Base-by-base conservation (phyloP, 2,888 invertebrate genomes). In the Temnothorax unifasciatus region DNA sequence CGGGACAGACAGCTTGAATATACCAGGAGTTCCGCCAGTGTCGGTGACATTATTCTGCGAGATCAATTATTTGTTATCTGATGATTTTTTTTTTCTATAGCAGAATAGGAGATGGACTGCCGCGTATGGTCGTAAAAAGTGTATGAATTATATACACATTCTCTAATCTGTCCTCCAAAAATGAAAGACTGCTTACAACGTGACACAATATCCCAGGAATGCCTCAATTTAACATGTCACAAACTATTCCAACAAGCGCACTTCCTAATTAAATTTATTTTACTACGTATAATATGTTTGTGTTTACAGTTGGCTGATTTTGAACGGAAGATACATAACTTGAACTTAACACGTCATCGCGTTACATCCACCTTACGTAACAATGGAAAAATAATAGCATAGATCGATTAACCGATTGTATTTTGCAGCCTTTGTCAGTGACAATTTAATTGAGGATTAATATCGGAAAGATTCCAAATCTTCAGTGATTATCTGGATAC, bases 1-100 rank as follows among this genome's bases (percentile, higher is more conserved):
- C 59, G 77, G 41, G n/a, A 87, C 75, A 3, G 90, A 89, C 9
- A 89, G 61, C 5, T 86, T 89, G 47, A 85, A 90, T 0, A 71
- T 54, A 9, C 88, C 90, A 21, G 83, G 66, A 34, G 63, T 29
- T 3, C 44, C 75, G 0, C 75, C 82, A 13, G 59, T 57, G 34
- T 83, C 63, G 41, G 47, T 47, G 11, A 50, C 82, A 47, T 84
- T 29, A 25, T 57, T 85, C 89, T 90, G 25, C 11, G 13, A 68
- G 52, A 34, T 18, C 9, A 61, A 74, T 83, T 54, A 66, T 83
- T 68, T 29, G 18, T 76, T 76, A 76, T 76, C 68, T 41, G 38
- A 66, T 41, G 15, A 68, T 4, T 18, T 44, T 44, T 52, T 52
- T 57, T 76, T 64, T 64, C 38, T 29, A 41, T n/a, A n/a, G 13